Evolutionary conservation across 2,113 vertebrate species (phyloP).

Genomic region (Vidua macroura): DNA sequence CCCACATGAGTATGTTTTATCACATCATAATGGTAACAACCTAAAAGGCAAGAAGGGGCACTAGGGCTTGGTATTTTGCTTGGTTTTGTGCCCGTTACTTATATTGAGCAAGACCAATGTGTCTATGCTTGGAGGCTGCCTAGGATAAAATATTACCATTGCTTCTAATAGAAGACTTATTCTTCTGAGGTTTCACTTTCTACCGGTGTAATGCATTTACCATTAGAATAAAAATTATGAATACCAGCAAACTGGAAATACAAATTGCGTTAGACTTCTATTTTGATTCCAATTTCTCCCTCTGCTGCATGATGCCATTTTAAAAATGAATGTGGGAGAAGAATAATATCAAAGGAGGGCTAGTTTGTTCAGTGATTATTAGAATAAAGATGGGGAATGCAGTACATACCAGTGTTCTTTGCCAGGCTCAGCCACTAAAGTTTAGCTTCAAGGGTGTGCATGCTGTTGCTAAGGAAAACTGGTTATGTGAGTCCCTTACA

Average conservation of each 20-base stretch:
- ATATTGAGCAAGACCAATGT: neutral
- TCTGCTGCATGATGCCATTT: neutral
- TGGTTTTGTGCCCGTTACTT: neutral
- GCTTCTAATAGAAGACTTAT: neutral
- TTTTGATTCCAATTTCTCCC: neutral
- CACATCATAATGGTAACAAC: neutral
- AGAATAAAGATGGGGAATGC: neutral
- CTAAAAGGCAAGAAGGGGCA: neutral
- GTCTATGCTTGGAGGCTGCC: neutral
- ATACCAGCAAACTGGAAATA: neutral
- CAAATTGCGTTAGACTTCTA: neutral
- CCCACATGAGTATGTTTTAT: neutral
- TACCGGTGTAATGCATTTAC: neutral
- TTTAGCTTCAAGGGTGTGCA: neutral
- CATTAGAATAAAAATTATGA: neutral
- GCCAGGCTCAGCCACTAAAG: neutral
- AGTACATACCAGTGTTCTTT: neutral
- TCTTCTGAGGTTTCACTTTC: slow-evolving; percentile 7
- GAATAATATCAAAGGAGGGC: neutral
- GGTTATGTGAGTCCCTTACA: neutral
- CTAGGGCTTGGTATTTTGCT: neutral
- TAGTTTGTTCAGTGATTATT: neutral
- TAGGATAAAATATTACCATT: neutral
- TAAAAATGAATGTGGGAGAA: neutral
- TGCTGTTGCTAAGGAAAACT: neutral